Conservation (phyloP, 2,113 vertebrate species). For the Centropus unirufus region DNA sequence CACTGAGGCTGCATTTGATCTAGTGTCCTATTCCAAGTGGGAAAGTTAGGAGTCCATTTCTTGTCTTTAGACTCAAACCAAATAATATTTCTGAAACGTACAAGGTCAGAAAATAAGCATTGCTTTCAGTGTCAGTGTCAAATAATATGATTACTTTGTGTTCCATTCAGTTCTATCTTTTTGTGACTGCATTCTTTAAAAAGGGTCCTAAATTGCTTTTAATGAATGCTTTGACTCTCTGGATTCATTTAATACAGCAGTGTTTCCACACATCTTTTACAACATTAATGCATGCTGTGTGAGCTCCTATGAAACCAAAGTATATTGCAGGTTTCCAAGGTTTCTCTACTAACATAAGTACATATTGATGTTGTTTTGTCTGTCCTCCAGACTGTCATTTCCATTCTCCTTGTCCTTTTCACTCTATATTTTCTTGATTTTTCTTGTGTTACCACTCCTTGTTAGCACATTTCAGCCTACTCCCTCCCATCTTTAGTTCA, state of each 20-base stretch:
- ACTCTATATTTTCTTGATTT: slow-evolving; percentile 56
- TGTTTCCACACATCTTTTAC: slow-evolving; percentile 22
- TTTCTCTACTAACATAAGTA: slow-evolving; percentile 20
- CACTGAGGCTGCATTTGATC: background rate
- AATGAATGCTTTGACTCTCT: background rate
- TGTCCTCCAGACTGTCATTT: slow-evolving; percentile 66
- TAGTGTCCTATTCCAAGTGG: background rate
- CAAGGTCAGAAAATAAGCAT: background rate
- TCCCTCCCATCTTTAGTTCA: slow-evolving; percentile 69
- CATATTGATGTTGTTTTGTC: slow-evolving; percentile 63
- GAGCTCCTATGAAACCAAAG: slow-evolving; percentile 27
- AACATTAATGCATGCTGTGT: slow-evolving; percentile 31
- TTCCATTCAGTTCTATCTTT: background rate
- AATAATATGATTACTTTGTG: background rate
- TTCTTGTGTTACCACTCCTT: slow-evolving; percentile 56
- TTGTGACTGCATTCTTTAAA: background rate
- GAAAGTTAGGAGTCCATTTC: background rate
- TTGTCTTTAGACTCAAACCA: background rate
- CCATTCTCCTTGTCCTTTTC: slow-evolving; percentile 51
- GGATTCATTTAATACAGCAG: slow-evolving; percentile 19
- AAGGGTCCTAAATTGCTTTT: background rate
- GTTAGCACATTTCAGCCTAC: slow-evolving; percentile 68
- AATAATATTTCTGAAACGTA: background rate
- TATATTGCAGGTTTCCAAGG: background rate
- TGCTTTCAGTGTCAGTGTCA: background rate